Evolutionary conservation across 2,888 invertebrate genomes (phyloP).

Genomic region (Pammene aurita): DNA sequence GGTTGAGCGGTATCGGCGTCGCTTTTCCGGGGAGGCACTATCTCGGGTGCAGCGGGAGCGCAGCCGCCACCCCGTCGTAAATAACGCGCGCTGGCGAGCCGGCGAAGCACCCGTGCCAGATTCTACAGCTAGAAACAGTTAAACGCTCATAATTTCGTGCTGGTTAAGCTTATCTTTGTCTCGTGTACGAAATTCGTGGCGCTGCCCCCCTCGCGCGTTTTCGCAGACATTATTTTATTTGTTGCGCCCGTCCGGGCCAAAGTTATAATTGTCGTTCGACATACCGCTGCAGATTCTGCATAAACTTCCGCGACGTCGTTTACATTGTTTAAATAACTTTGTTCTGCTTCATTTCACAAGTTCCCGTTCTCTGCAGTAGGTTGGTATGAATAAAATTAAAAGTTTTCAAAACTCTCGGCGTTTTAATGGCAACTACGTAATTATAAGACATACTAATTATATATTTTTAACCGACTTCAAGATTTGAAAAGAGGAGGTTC

Average conservation of each 20-base stretch:
- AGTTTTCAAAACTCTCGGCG: neutral
- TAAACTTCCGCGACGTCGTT: slow-evolving; percentile 72
- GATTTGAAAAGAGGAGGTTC: no score
- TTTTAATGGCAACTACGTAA: neutral
- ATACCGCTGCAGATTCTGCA: slow-evolving; percentile 79
- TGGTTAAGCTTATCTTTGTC: slow-evolving; percentile 84
- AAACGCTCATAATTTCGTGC: slow-evolving; percentile 84
- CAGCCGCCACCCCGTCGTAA: slow-evolving; percentile 77
- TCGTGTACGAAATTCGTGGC: slow-evolving; percentile 79
- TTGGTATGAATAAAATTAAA: slow-evolving; percentile 2
- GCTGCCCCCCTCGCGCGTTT: slow-evolving; percentile 76
- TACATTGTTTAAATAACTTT: slow-evolving; percentile 78
- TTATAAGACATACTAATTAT: no score
- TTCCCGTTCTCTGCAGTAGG: slow-evolving; percentile 52
- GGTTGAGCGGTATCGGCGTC: slow-evolving; percentile 61
- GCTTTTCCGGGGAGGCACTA: slow-evolving; percentile 81
- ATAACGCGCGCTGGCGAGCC: slow-evolving; percentile 83
- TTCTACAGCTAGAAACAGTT: slow-evolving; percentile 84
- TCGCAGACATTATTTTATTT: slow-evolving; percentile 80
- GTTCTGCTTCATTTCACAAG: slow-evolving; percentile 73
- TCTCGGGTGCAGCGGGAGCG: slow-evolving; percentile 75
- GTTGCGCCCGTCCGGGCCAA: slow-evolving; percentile 78
- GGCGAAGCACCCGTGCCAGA: slow-evolving; percentile 83
- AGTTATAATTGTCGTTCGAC: slow-evolving; percentile 82
- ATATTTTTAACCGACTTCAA: no score